These are phyloP conservation scores for Chromis chromis DNA, from an alignment of 2,797 vertebrate genomes.

Conservation along the genomic window DNA sequence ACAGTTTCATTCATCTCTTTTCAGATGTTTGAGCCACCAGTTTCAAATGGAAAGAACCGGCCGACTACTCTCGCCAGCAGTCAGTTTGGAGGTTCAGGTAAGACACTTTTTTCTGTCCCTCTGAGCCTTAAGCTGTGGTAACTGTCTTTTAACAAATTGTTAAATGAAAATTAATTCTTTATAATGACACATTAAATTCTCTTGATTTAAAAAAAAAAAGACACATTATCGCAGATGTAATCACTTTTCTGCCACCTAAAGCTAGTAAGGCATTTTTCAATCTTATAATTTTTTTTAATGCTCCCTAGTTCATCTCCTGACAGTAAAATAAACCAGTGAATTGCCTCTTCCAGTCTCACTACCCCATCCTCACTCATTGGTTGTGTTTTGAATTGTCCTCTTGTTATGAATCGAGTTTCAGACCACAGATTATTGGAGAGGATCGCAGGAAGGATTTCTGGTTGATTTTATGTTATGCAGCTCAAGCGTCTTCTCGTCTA, in stretches of 20 bases:
- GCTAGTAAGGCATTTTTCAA: constrained; percentile 4
- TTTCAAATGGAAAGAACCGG: constrained; percentile 93
- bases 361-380: constrained; percentile 3
- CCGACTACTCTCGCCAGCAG: constrained; percentile 89
- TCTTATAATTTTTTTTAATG: constrained; percentile 28
- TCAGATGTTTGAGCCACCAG: constrained; percentile 96
- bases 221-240: not conserved
- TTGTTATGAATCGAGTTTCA: constrained; percentile 27
- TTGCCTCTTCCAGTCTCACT: too few species aligned
- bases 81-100: constrained; percentile 94
- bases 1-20: constrained; percentile 61
- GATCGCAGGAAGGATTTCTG: constrained; percentile 19
- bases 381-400: constrained; percentile 34
- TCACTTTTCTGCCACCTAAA: not conserved
- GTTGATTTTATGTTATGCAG: constrained; percentile 37
- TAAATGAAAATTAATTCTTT: too few species aligned
- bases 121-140: not conserved
- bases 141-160: too few species aligned
- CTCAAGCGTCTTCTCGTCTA: constrained; percentile 32
- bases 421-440: constrained; percentile 25
- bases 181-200: too few species aligned
- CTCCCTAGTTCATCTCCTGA: constrained; percentile 8
- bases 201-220: not conserved
- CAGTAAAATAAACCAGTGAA: constrained; percentile 21
- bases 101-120: constrained; percentile 24